Percentiles rank a stretch among this genome's conserved stretches.
Conservation (phyloP, 2,888 invertebrate species). For the Pollenia amentaria region DNA sequence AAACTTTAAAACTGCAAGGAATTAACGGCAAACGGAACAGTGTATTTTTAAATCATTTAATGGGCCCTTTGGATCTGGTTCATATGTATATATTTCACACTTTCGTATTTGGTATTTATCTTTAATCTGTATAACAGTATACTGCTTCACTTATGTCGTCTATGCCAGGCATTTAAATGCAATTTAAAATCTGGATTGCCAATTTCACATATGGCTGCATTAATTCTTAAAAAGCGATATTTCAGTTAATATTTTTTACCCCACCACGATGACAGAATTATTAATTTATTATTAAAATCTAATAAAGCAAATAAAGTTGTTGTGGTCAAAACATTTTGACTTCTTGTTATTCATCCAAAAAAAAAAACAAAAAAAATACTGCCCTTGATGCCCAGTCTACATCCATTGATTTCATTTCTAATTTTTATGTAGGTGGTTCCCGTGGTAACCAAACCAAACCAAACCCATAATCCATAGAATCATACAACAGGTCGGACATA, state of each 20-base stretch:
- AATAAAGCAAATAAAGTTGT: conserved; percentile 55
- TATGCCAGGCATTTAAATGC: conserved; percentile 10
- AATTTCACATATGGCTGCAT: conserved; percentile 33
- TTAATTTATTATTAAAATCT: conserved; percentile 67
- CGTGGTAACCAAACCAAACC: conserved; percentile 67
- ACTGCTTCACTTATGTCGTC: not conserved
- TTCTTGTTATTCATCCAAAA: conserved; percentile 51
- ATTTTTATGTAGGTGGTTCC: conserved; percentile 47
- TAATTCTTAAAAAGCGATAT: conserved; percentile 16
- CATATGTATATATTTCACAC: too few species aligned
- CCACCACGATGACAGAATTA: conserved; percentile 72
- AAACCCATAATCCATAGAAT: conserved; percentile 52
- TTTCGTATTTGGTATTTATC: not conserved
- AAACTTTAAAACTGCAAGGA: too few species aligned
- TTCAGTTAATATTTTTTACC: conserved; percentile 5
- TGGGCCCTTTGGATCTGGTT: too few species aligned
- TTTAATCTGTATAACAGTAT: too few species aligned
- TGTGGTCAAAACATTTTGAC: conserved; percentile 64
- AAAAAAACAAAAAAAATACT: not conserved
- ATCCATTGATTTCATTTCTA: conserved; percentile 7
- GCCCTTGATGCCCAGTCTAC: not conserved
- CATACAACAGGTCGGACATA: conserved; percentile 1
- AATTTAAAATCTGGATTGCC: conserved; percentile 10
- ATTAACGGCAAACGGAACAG: too few species aligned
- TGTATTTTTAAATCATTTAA: too few species aligned